Evolutionary conservation across 2,113 vertebrate genomes (phyloP).

Genomic region (Anarhynchus alexandrinus): DNA sequence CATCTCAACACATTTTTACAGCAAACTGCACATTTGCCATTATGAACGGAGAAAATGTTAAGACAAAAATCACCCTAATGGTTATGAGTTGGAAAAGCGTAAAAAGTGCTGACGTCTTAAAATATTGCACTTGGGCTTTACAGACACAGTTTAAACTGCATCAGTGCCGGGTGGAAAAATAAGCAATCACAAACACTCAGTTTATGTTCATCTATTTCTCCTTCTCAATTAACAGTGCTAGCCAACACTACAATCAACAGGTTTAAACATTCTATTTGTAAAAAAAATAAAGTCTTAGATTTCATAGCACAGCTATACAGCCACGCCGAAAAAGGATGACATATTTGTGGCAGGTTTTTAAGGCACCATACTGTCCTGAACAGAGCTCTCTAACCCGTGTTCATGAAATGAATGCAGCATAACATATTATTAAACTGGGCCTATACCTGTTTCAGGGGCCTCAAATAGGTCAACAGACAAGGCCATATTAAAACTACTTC

Average conservation of each 20-base stretch:
- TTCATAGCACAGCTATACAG: not conserved
- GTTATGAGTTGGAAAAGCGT: not conserved
- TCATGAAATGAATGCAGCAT: not conserved
- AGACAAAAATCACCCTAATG: not conserved
- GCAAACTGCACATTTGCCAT: not conserved
- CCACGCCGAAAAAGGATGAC: not conserved
- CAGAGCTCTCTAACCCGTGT: not conserved
- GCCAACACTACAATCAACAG: not conserved
- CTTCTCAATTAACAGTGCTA: not conserved
- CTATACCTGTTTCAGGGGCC: not conserved
- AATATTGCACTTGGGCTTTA: not conserved
- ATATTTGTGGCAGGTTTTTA: not conserved
- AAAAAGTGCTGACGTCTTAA: not conserved
- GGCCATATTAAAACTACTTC: not conserved
- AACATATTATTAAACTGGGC: not conserved
- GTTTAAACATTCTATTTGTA: not conserved
- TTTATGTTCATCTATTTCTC: not conserved
- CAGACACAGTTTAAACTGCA: not conserved
- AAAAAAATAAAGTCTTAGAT: not conserved
- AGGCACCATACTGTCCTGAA: not conserved
- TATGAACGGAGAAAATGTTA: not conserved
- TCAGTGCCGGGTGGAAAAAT: not conserved
- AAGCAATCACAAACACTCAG: not conserved
- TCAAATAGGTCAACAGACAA: not conserved
- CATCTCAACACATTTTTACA: not conserved